These are phyloP conservation scores for Lamproptera curius DNA, from an alignment of 2,888 invertebrate species.

Conservation along the genomic window DNA sequence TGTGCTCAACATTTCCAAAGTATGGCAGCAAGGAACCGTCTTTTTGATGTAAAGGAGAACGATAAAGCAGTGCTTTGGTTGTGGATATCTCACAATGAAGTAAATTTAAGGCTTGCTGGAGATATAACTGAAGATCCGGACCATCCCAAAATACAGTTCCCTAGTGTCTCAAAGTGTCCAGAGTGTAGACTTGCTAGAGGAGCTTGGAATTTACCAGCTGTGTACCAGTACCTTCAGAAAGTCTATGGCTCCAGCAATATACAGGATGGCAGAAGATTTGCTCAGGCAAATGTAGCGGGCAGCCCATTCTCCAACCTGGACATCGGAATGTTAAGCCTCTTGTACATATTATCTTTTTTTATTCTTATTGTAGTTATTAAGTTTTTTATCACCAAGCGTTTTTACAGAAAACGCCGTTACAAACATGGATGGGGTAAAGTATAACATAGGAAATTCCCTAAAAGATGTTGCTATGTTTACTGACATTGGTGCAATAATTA, in stretches of 20 bases:
- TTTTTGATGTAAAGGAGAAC: conserved; percentile 82
- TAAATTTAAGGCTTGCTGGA: conserved; percentile 91
- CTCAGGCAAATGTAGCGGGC: conserved; percentile 38
- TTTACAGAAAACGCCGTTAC: conserved; percentile 86
- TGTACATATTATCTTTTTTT: conserved; percentile 85
- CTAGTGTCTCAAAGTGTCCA: conserved; percentile 82
- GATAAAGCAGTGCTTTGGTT: conserved; percentile 93
- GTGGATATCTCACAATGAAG: conserved; percentile 96
- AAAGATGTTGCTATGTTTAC: neutral
- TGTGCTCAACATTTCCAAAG: conserved; percentile 93
- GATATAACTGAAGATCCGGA: conserved; percentile 94
- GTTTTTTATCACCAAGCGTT: conserved; percentile 84
- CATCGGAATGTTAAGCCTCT: conserved; percentile 86
- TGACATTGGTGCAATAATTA: neutral
- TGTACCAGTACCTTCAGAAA: conserved; percentile 79
- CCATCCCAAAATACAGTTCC: conserved; percentile 94
- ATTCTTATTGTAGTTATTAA: conserved; percentile 87
- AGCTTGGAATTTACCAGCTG: conserved; percentile 81
- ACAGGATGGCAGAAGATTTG: conserved; percentile 34
- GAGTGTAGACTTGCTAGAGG: conserved; percentile 79
- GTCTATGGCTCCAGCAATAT: conserved; percentile 61
- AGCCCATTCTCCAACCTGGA: conserved; percentile 82
- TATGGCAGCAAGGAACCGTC: conserved; percentile 86
- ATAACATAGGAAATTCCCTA: conserved; percentile 49
- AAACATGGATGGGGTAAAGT: conserved; percentile 85